Evolutionary conservation across 2,113 vertebrate species (phyloP).

Genomic region (Actenoides lindsayi): DNA sequence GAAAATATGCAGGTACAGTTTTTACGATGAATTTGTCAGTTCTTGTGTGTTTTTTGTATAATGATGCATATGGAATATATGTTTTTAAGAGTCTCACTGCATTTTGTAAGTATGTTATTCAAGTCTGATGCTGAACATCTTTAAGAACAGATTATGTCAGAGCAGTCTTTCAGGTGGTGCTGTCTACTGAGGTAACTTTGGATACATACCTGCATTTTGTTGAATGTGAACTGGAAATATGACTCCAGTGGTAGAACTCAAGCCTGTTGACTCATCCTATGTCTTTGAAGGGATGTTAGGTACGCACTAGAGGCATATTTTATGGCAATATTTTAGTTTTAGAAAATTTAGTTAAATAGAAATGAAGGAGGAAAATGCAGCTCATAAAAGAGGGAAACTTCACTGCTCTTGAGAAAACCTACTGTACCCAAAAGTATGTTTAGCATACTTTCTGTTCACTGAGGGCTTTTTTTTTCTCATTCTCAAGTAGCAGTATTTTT

Average conservation of each 20-base stretch:
- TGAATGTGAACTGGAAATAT: background rate
- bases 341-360: background rate
- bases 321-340: background rate
- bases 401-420: background rate
- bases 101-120: background rate
- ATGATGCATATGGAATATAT: background rate
- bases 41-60: background rate
- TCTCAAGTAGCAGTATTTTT: background rate
- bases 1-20: conserved; percentile 96
- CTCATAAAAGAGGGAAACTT: background rate
- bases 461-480: background rate
- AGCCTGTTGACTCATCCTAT: background rate
- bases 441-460: background rate
- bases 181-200: background rate
- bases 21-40: background rate
- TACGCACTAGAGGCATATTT: background rate
- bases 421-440: background rate
- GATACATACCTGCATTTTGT: background rate
- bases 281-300: background rate
- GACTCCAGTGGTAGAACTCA: background rate
- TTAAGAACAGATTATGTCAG: background rate
- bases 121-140: background rate
- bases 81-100: background rate
- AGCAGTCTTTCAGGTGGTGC: background rate
- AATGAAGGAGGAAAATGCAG: background rate